Evolutionary conservation across 2,113 vertebrate genomes (phyloP).

Genomic region (Cranoglanis bouderius): DNA sequence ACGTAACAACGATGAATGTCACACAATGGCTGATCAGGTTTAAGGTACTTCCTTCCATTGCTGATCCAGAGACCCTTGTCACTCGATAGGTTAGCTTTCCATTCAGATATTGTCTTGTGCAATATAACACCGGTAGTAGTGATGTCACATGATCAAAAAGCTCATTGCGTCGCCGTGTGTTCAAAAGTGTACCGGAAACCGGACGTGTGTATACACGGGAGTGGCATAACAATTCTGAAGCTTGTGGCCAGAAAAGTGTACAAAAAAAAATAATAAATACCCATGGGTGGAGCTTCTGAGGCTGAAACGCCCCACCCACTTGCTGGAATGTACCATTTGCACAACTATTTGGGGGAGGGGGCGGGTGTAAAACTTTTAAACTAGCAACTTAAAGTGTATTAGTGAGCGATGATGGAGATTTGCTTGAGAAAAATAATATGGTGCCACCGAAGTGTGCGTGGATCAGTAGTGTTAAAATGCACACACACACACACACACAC

Average conservation of each 20-base stretch:
- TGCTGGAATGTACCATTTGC: background rate
- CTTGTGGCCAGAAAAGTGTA: background rate
- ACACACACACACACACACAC: background rate
- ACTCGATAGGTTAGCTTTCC: background rate
- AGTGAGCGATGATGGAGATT: background rate
- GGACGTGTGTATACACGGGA: background rate
- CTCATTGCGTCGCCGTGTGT: background rate
- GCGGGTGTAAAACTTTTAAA: background rate
- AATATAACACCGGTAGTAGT: background rate
- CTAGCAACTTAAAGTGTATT: background rate
- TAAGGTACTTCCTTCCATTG: background rate
- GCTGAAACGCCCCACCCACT: background rate
- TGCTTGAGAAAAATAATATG: background rate
- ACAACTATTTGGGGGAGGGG: background rate
- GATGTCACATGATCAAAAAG: background rate
- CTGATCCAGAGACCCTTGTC: background rate
- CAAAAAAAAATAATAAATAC: background rate
- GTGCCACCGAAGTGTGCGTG: background rate
- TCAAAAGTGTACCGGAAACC: background rate
- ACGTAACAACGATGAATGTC: background rate
- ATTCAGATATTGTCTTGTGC: background rate
- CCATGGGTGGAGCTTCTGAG: background rate
- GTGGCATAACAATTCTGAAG: background rate
- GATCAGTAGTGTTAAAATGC: background rate
- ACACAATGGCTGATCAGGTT: background rate